Evolutionary conservation across 2,113 vertebrate genomes (phyloP).

Genomic region (Mastomys coucha): DNA sequence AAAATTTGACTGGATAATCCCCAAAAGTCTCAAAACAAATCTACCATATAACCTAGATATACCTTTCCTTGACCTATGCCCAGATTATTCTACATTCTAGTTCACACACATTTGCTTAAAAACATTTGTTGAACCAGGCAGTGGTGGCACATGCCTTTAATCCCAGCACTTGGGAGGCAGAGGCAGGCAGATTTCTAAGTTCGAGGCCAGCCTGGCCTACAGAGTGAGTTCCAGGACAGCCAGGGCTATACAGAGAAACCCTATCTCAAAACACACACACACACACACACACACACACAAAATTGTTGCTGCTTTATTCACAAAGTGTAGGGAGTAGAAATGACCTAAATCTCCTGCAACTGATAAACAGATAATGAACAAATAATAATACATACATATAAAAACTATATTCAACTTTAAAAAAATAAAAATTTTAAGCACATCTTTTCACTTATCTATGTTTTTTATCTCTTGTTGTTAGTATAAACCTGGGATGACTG

Average conservation of each 20-base stretch:
- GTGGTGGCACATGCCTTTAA: no score
- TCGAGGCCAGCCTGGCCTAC: no score
- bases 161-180: no score
- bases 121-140: background rate
- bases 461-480: background rate
- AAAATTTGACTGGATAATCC: background rate
- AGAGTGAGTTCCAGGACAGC: no score
- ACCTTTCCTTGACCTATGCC: background rate
- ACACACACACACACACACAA: no score
- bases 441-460: background rate
- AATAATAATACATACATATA: background rate
- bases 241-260: no score
- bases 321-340: background rate
- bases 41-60: no score
- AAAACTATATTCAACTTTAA: background rate
- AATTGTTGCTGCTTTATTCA: no score
- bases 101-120: background rate
- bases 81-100: background rate
- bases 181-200: no score
- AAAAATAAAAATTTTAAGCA: background rate
- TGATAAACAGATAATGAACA: background rate
- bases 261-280: no score
- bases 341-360: background rate
- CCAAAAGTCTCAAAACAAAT: no score
- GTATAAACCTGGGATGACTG: background rate